Percentiles rank a stretch among this genome's conserved stretches.
Conservation (phyloP, 2,113 vertebrate genomes). For the Oncorhynchus tshawytscha region DNA sequence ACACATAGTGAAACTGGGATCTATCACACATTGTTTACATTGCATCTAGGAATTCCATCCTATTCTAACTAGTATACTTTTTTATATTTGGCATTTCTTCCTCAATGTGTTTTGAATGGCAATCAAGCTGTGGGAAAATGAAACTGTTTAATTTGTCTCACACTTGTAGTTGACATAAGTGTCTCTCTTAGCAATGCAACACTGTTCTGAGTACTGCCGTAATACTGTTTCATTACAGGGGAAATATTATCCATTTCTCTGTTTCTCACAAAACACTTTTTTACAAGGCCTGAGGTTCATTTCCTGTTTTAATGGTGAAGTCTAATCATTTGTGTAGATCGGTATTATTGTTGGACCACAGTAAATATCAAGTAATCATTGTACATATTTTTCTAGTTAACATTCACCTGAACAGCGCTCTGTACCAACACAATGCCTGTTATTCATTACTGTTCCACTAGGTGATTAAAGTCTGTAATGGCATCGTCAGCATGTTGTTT, state of each 20-base stretch:
- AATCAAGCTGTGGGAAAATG: too few relatives aligned
- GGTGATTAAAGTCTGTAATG: conserved; percentile 43
- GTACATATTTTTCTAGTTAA: conserved; percentile 64
- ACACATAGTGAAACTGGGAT: too few relatives aligned
- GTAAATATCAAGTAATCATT: conserved; percentile 18
- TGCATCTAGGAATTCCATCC: too few relatives aligned
- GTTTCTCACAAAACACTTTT: neutral
- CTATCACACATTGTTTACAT: too few relatives aligned
- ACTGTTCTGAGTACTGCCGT: too few relatives aligned
- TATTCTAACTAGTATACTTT: too few relatives aligned
- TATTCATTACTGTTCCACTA: conserved; percentile 16
- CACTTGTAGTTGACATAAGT: neutral
- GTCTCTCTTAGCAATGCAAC: too few relatives aligned
- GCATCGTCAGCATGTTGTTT: conserved; percentile 38
- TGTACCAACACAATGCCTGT: conserved; percentile 21
- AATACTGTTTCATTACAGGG: conserved; percentile 17
- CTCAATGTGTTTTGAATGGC: too few relatives aligned
- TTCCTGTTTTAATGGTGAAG: too few relatives aligned
- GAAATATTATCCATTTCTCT: neutral
- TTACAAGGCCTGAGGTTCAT: too few relatives aligned
- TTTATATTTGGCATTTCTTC: too few relatives aligned
- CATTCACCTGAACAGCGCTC: conserved; percentile 54
- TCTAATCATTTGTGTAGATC: too few relatives aligned
- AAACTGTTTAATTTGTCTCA: neutral
- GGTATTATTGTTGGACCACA: neutral